Conservation (phyloP, 2,113 vertebrate genomes). For the Eurystomus gularis region DNA sequence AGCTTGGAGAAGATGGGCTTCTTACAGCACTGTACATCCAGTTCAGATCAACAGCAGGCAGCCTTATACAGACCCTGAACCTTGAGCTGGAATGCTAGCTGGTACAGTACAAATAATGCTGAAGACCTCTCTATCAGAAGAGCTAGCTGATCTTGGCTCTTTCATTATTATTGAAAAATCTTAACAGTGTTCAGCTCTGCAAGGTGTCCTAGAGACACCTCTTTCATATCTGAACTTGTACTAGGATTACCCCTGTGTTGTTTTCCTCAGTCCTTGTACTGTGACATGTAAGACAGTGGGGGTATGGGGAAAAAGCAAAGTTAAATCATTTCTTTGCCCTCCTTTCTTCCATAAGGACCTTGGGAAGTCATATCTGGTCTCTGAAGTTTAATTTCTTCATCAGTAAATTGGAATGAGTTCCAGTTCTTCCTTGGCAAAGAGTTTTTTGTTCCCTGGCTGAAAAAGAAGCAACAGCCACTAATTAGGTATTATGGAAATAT, state of each 20-base stretch:
- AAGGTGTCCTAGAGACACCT: not conserved
- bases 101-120: not conserved
- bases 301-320: not conserved
- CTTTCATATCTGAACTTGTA: not conserved
- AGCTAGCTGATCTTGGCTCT: not conserved
- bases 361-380: slow-evolving; percentile 42
- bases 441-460: slow-evolving; percentile 41
- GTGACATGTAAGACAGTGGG: not conserved
- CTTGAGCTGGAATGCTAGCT: not conserved
- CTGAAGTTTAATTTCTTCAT: slow-evolving; percentile 57
- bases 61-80: not conserved
- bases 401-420: slow-evolving; percentile 46
- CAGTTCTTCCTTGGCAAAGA: slow-evolving; percentile 18
- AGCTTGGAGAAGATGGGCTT: not conserved
- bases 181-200: not conserved
- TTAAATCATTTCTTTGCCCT: slow-evolving; percentile 30
- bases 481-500: slow-evolving; percentile 51
- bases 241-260: not conserved
- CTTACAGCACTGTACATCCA: not conserved
- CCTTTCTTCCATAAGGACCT: slow-evolving; percentile 8
- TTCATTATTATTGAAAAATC: not conserved
- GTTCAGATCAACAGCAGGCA: not conserved
- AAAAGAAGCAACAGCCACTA: slow-evolving; percentile 32
- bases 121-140: not conserved
- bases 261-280: not conserved